A percentile compares a stretch with the other conserved stretches of the same genome.
phyloP scores from a whole-genome alignment of 2,113 vertebrate genomes.

The Grallaria varia region DNA sequence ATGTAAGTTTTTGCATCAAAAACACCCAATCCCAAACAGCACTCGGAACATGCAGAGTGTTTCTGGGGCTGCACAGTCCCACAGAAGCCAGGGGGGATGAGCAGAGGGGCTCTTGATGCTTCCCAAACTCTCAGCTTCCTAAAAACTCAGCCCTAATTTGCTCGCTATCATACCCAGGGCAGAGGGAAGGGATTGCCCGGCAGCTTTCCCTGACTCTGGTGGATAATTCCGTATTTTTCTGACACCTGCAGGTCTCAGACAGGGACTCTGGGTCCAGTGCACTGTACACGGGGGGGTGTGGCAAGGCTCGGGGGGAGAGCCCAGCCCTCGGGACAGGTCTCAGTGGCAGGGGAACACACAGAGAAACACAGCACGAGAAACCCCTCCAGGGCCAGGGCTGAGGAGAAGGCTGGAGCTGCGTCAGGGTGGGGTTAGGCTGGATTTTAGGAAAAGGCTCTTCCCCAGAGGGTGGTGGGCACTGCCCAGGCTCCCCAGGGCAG shows the following conservation, averaged over 20 bases:
- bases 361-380: rapidly evolving
- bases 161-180: rapidly evolving
- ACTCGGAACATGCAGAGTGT: rapidly evolving
- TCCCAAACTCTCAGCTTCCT: neutral
- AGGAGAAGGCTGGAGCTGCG: neutral
- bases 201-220: neutral
- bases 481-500: neutral
- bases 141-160: neutral
- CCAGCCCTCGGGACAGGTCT: too few relatives aligned
- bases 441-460: rapidly evolving
- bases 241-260: neutral
- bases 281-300: rapidly evolving
- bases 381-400: rapidly evolving
- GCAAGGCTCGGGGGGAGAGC: neutral
- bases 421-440: rapidly evolving
- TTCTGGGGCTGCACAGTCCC: rapidly evolving
- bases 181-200: neutral
- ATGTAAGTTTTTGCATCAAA: neutral
- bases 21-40: rapidly evolving
- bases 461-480: rapidly evolving
- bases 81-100: neutral
- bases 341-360: rapidly evolving
- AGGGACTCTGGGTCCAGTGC: neutral
- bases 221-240: rapidly evolving
- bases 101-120: neutral